phyloP scores from a whole-genome alignment of 2,113 vertebrate genomes.

The Ciconia boyciana region DNA sequence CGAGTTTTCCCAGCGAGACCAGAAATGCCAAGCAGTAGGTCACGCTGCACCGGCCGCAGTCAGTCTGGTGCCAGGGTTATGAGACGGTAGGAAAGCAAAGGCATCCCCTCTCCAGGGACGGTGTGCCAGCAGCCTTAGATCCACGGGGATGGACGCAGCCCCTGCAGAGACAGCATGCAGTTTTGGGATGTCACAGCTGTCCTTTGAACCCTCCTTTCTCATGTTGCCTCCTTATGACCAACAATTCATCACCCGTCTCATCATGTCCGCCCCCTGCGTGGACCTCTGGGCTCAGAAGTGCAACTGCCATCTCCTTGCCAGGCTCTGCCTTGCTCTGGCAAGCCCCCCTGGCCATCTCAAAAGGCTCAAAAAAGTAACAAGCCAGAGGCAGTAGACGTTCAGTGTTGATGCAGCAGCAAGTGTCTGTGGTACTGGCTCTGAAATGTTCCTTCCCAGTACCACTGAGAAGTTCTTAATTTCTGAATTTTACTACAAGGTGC shows the following conservation, averaged over 20 bases:
- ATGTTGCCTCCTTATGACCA: neutral
- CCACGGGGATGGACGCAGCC: fast-evolving
- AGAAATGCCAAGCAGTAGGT: neutral
- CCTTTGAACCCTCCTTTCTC: neutral
- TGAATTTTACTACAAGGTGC: neutral
- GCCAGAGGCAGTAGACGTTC: no score
- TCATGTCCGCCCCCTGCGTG: neutral
- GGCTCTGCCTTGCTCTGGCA: neutral
- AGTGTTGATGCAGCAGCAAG: neutral
- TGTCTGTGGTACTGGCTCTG: neutral
- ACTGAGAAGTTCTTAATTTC: neutral
- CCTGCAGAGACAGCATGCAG: fast-evolving
- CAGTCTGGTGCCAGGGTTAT: fast-evolving
- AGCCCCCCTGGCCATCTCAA: neutral
- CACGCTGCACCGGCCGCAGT: fast-evolving
- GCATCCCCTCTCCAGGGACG: neutral
- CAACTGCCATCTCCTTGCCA: neutral
- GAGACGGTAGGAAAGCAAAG: neutral
- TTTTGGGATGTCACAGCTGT: neutral
- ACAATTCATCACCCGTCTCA: neutral
- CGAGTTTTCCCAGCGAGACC: neutral
- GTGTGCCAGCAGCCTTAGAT: neutral
- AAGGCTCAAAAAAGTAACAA: neutral
- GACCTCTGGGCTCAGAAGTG: neutral
- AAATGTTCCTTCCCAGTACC: neutral